Evolutionary conservation across 1,140 invertebrate genomes (phyloP), one percentile per base, ranked within the genome.

Genomic region (Meloidogyne hapla): DNA sequence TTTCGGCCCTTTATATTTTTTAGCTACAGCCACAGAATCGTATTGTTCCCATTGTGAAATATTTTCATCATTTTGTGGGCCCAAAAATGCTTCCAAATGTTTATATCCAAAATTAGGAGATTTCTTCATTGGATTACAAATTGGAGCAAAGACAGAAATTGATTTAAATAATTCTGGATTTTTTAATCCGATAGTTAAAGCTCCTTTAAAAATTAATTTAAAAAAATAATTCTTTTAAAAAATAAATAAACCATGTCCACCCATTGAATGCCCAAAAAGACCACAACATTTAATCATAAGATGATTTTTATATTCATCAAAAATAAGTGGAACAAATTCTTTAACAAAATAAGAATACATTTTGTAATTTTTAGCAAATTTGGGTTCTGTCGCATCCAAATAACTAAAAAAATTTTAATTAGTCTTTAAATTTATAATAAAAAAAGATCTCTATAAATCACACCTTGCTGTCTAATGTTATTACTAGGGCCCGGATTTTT

Each of bases 331-430:
- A 74, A 92, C 91, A 61, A 98, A 88, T 84, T 99, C 96, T 82
- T 91, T 91, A 10, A 93, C 94, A n/a, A 99, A 89, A 85, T 99
- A 99, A 64, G 93, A 94, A 83, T 92, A 98, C 96, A 99, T 99
- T 84, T 92, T 91, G 83, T 97, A 99, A 89, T 99, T 92, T 69
- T 91, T 92, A 56, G 92, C 92, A 95, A 95, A 99, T 72, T 94
- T 94, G 38, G 93, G 92, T 83, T 92, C 89, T 0, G 92, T 92
- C 4, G 96, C 94, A 90, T 99, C 93, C 0, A 99, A 89, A 88
- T 99, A 99, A 89, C 98, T 95, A 63, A 62, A 28, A 25, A 38
- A 45, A 5, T 62, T 56, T 12, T 23, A 18, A 69, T n/a, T n/a
- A n/a, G n/a, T n/a, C n/a, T n/a, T n/a, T n/a, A n/a, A n/a, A n/a